Base-by-base conservation (phyloP, 2,888 invertebrate genomes). In the Ditula angustiorana region DNA sequence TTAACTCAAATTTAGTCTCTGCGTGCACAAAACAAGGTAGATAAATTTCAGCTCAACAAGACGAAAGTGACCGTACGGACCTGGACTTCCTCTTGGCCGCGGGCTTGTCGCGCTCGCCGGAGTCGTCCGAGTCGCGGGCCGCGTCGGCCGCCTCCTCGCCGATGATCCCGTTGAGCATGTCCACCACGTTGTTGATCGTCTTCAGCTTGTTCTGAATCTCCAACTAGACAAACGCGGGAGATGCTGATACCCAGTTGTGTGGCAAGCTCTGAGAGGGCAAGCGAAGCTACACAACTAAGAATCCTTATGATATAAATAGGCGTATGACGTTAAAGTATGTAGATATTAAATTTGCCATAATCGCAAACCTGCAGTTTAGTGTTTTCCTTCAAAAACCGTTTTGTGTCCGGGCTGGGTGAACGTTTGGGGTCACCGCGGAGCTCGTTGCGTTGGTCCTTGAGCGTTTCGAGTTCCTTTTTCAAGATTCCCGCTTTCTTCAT, bases 141-240 rank as follows among this genome's bases (percentile, higher is more conserved):
- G 75, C 53, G 37, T 86, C 85, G 2, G 75, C 77, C 1, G 85
- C 89, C 72, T 95, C 96, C 75, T 96, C 96, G 0, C 97, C 96
- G 76, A 97, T 97, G 79, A 97, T 96, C 33, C 96, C 96, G 67
- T 96, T 96, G 76, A 98, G 93, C 96, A 97, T 97, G 80, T 97
- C 97, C 78, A 98, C 96, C 21, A 97, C 97, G 85, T 97, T 97
- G 87, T 95, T 95, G 82, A 97, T 96, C 0, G 97, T 96, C 88
- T 96, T 96, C 90, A 96, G 90, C 90, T 96, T 96, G 81, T 95
- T 95, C 85, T 95, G 95, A 75, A 96, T 95, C 93, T 96, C 96
- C 83, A 95, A 94, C 96, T 96, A 93, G 72, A 80, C 71, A 76
- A 75, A 74, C 68, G 71, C 73, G 71, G 71, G 66, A 61, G 68